Evolutionary conservation across 2,797 vertebrate species (phyloP), one percentile per base, ranked within the genome.

Genomic region (Huso huso): DNA sequence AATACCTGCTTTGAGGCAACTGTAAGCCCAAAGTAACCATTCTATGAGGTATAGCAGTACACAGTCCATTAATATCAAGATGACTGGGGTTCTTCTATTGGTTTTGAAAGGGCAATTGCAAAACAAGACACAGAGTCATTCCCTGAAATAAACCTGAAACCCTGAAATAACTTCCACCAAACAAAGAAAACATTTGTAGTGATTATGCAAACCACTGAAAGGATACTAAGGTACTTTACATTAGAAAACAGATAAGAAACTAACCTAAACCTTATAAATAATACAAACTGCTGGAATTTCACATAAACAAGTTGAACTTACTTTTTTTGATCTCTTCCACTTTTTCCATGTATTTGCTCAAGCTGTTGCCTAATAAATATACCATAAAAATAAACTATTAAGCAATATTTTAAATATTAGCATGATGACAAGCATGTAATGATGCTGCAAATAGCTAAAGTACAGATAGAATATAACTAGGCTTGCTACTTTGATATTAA

Each of bases 251-350:
- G 4, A 2, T 18, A 48, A 15, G 10, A 37, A 51, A 51, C 13
- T 51, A 37, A 51, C 18, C 4, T 13, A 23, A 53, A 53, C 9
- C 9, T 10, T 55, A 55, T 55, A 10, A 55, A 37, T 37, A 37
- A 37, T 37, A 37, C 23, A 37, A 37, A 37, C 37, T 5, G 37
- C 4, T 37, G 37, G 37, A 37, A 4, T 37, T 37, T 37, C 37
- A 37, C 37, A 37, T 37, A 37, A 37, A 37, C 37, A 37, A 37
- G 37, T 55, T 55, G n/a, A 73, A 94, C 95, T 93, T 80, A 99
- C 96, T 95, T 87, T 78, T 95, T 79, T 92, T 93, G 9, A 94
- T 91, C 15, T 95, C 91, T 78, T 96, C 95, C 73, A 95, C 58
- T 70, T 81, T 94, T 79, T 97, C 95, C 76, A 90, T 85, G 70